These are phyloP conservation scores for Temnothorax ravouxi DNA, from an alignment of 2,888 invertebrate species.

Conservation along the genomic window DNA sequence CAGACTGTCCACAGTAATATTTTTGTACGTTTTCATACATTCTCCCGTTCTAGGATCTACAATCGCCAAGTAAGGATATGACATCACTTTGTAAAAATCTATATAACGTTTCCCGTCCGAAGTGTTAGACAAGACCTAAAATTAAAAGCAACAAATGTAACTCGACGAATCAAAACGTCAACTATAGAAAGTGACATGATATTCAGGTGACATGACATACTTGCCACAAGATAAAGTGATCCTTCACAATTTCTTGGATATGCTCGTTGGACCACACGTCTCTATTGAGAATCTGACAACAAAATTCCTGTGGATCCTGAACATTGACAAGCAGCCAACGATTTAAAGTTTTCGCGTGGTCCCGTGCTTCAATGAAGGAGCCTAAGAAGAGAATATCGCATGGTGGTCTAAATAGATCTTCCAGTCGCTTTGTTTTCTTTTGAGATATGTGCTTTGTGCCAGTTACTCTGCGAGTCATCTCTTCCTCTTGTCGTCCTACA, in stretches of 20 bases:
- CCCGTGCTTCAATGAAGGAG: slow-evolving; percentile 88
- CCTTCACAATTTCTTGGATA: slow-evolving; percentile 88
- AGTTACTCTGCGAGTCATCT: slow-evolving; percentile 82
- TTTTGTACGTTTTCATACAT: slow-evolving; percentile 83
- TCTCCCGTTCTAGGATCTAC: slow-evolving; percentile 91
- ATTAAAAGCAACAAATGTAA: slow-evolving; percentile 36
- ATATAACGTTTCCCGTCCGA: slow-evolving; percentile 89
- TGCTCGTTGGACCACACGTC: slow-evolving; percentile 90
- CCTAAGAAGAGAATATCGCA: slow-evolving; percentile 90
- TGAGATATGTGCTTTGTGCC: slow-evolving; percentile 79
- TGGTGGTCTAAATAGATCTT: slow-evolving; percentile 91
- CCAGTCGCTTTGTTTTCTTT: slow-evolving; percentile 88
- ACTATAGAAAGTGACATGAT: neutral
- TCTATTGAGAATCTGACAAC: slow-evolving; percentile 90
- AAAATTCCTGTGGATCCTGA: slow-evolving; percentile 90
- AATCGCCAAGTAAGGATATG: slow-evolving; percentile 90
- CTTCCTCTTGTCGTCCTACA: slow-evolving; percentile 84
- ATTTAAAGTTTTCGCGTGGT: slow-evolving; percentile 87
- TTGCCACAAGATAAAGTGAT: slow-evolving; percentile 91
- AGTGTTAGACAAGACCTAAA: slow-evolving; percentile 85
- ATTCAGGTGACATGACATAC: slow-evolving; percentile 80
- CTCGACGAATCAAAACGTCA: neutral
- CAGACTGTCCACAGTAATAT: slow-evolving; percentile 83
- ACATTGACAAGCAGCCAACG: slow-evolving; percentile 91
- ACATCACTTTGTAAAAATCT: slow-evolving; percentile 89